phyloP scores from a whole-genome alignment of 2,113 vertebrate species.

The Heptranchias perlo region DNA sequence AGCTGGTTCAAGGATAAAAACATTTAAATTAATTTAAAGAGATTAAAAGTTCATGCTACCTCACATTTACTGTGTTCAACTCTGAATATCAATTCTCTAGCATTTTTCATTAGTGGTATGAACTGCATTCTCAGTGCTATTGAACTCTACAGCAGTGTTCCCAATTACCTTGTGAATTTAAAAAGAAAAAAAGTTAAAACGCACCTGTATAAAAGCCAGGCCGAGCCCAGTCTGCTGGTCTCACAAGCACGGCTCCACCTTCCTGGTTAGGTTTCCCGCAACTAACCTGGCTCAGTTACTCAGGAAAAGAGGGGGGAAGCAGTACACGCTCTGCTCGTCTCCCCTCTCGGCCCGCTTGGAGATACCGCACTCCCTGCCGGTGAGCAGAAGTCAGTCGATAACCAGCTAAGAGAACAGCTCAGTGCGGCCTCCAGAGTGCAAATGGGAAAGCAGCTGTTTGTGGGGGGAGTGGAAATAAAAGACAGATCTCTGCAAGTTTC shows the following conservation, averaged over 20 bases:
- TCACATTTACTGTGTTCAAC: not conserved
- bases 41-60: conserved; percentile 1
- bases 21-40: not conserved
- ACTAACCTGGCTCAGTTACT: conserved; percentile 30
- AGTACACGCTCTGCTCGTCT: not conserved
- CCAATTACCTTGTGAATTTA: conserved; percentile 2
- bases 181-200: not conserved
- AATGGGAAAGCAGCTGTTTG: not conserved
- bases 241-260: not conserved
- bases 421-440: not conserved
- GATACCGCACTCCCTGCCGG: not conserved
- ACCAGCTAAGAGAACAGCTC: not conserved
- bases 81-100: conserved; percentile 17
- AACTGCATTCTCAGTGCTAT: conserved; percentile 6
- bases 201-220: not conserved
- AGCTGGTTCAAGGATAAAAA: conserved; percentile 23
- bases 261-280: not conserved
- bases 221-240: not conserved
- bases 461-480: not conserved
- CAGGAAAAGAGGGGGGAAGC: not conserved
- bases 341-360: not conserved
- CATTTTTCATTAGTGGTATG: not conserved
- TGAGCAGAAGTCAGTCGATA: not conserved
- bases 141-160: conserved; percentile 9
- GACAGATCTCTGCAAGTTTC: not conserved